Percentiles rank a stretch among this genome's conserved stretches.
phyloP scores from a whole-genome alignment of 1,140 invertebrate species.

The Hirudo medicinalis region DNA sequence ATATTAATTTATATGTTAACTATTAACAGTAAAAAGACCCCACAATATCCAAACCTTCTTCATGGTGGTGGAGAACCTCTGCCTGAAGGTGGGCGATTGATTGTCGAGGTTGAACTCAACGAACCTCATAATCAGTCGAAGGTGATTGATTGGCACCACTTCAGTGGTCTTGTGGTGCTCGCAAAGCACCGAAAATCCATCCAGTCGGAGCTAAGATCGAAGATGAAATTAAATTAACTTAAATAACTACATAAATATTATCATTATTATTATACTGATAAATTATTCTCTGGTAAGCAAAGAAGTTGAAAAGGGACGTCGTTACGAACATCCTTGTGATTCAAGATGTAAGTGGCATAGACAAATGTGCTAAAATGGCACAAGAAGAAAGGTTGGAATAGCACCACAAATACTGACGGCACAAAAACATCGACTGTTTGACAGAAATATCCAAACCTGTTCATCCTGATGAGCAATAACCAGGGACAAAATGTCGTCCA shows the following conservation, averaged over 20 bases:
- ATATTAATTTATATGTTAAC: neutral
- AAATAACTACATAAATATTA: no score
- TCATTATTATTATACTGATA: no score
- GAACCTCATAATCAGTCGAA: constrained; percentile 55
- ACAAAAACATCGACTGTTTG: no score
- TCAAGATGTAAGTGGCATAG: no score
- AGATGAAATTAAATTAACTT: no score
- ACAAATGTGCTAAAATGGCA: no score
- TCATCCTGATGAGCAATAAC: neutral
- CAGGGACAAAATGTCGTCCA: neutral
- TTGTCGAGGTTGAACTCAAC: constrained; percentile 57
- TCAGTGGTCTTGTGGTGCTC: constrained; percentile 64
- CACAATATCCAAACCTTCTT: constrained; percentile 40
- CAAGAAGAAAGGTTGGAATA: no score
- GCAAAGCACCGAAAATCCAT: constrained; percentile 54
- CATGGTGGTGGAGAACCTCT: constrained; percentile 39
- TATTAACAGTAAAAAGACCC: neutral
- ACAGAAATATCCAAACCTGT: neutral
- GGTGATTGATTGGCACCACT: constrained; percentile 48
- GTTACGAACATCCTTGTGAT: no score
- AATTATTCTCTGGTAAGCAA: no score
- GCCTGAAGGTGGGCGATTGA: constrained; percentile 50
- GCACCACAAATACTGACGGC: constrained; percentile 16
- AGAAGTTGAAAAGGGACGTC: no score
- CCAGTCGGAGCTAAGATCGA: constrained; percentile 40